Percentiles rank a stretch among this genome's conserved stretches.
These are phyloP conservation scores for Atta cephalotes DNA, from an alignment of 1,140 invertebrate genomes.

Conservation along the genomic window DNA sequence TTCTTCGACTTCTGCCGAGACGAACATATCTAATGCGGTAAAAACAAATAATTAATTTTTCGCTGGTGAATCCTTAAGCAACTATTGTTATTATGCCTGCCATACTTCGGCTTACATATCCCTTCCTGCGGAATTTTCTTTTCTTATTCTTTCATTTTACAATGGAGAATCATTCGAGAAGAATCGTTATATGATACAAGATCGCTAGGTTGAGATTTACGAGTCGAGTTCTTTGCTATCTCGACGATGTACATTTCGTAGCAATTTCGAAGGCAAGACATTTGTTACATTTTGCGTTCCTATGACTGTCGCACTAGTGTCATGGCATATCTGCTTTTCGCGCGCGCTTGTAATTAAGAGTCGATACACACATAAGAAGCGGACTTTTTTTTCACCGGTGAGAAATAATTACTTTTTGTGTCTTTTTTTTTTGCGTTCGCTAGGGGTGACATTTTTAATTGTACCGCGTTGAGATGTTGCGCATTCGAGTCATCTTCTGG, in stretches of 20 bases:
- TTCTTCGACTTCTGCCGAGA: not conserved
- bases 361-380: constrained; percentile 55
- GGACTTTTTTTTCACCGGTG: constrained; percentile 35
- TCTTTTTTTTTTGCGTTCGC: constrained; percentile 56
- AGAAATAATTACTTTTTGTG: constrained; percentile 53
- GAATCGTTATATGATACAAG: constrained; percentile 51
- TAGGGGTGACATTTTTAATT: constrained; percentile 76
- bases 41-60: constrained; percentile 32
- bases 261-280: constrained; percentile 49
- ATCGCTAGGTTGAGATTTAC: constrained; percentile 29
- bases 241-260: constrained; percentile 29
- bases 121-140: not conserved
- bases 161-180: constrained; percentile 32
- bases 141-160: constrained; percentile 17
- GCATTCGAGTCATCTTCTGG: constrained; percentile 85
- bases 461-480: constrained; percentile 79
- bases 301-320: constrained; percentile 57
- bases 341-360: constrained; percentile 29
- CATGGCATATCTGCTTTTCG: constrained; percentile 47
- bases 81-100: constrained; percentile 24
- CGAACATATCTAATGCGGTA: constrained; percentile 10
- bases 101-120: not conserved
- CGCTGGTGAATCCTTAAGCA: constrained; percentile 16
- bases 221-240: constrained; percentile 4
- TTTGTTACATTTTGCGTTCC: constrained; percentile 31